Evolutionary conservation across 1,140 invertebrate species (phyloP), one percentile per base, ranked within the genome.

Genomic region (Subanguina moxae): DNA sequence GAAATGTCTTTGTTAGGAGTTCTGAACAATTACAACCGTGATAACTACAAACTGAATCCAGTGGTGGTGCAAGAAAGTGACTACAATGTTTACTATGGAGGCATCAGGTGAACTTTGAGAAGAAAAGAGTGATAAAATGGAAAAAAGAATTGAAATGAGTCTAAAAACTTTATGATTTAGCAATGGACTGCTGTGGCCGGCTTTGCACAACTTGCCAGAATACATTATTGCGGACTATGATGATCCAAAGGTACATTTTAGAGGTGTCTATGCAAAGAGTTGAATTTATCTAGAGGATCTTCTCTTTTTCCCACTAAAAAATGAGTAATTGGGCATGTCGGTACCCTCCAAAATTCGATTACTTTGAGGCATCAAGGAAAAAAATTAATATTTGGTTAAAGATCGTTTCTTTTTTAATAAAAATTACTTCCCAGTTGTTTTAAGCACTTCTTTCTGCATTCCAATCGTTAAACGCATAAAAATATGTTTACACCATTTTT

Each of bases 201-300:
- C 80, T 1, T 64, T 82, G 25, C 80, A 82, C 71, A 83, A 82
- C 62, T 71, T 82, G 11, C 73, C 77, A n/a, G 80, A 82, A 48
- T 83, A 83, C 73, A 82, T 82, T 66, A 68, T 78, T n/a, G 58
- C 73, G n/a, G 78, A 81, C 23, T 82, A 82, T 64, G 68, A 79
- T 38, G 80, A 82, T 46, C 48, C 73, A 5, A 73, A 56, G 30
- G 59, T 62, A 7, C 52, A 56, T n/a, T n/a, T n/a, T 58, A 45
- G 43, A 13, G n/a, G n/a, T 45, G 43, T 45, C n/a, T 45, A 13
- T 45, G 43, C 23, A 38, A 5, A 38, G 8, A 11, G 13, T 65
- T 11, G 15, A 59, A 38, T 7, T 15, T 30, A 42, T 1, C 9
- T n/a, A 58, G 11, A 19, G 21, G 21, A n/a, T n/a, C n/a, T n/a